These are phyloP conservation scores for Halocynthia roretzi DNA, from an alignment of 23 tunicate species.

Conservation along the genomic window DNA sequence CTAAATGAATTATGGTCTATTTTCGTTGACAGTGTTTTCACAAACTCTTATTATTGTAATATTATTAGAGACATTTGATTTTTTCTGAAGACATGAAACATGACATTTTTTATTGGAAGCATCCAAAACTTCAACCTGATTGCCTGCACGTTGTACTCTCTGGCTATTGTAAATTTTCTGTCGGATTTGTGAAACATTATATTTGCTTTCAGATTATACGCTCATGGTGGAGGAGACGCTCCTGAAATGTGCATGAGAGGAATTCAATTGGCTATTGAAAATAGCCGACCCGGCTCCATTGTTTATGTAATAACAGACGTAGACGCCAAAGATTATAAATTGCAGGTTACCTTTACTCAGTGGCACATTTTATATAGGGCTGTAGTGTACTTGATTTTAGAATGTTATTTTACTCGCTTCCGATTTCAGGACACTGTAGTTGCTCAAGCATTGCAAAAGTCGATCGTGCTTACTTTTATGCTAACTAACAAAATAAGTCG, in stretches of 20 bases:
- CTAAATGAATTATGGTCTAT: too few species aligned
- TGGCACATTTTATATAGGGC: not conserved
- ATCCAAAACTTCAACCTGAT: too few species aligned
- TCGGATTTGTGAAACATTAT: too few species aligned
- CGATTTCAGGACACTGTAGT: conserved; percentile 54
- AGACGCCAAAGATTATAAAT: conserved; percentile 42
- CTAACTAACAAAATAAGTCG: conserved; percentile 44
- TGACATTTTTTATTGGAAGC: too few species aligned
- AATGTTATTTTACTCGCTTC: not conserved
- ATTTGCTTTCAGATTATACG: conserved; percentile 22
- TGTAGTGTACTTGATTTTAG: too few species aligned
- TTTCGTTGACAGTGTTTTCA: too few species aligned
- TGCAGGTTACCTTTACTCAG: conserved; percentile 37
- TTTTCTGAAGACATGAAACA: too few species aligned
- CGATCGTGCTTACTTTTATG: conserved; percentile 44
- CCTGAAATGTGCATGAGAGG: conserved; percentile 68
- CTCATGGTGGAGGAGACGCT: conserved; percentile 74
- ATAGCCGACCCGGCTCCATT: conserved; percentile 72
- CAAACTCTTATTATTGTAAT: too few species aligned
- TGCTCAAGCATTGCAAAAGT: conserved; percentile 62
- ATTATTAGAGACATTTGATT: too few species aligned
- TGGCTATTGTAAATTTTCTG: too few species aligned
- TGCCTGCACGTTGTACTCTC: too few species aligned
- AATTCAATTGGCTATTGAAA: conserved; percentile 57
- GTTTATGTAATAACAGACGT: conserved; percentile 72